Base-by-base conservation (phyloP, 30 jellyfish, hydroid and myxozoan species). In the Cassiopea andromeda region DNA sequence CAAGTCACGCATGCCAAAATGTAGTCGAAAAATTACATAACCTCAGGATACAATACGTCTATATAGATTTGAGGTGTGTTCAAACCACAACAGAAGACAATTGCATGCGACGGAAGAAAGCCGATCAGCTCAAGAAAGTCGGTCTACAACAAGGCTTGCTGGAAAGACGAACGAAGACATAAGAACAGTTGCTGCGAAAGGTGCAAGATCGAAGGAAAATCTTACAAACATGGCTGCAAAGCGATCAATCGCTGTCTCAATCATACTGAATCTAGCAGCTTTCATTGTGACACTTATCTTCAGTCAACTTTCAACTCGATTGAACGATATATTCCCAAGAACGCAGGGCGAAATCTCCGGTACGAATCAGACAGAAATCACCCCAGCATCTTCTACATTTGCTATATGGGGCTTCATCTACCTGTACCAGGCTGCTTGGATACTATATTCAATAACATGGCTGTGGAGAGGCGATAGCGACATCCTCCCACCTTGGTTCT, bases 331-430 rank as follows among this genome's bases (percentile, higher is more conserved):
- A 4, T 94, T 94, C 81, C 97, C 98, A 47, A 75, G 61, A 9
- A 38, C 85, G 3, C 75, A 85, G 57, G 84, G 90, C 18, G 93
- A 83, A 15, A 85, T 89, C 2, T 80, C 97, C 4, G 85, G 77
- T 7, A 54, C 46, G 1, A 57, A 60, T 80, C 85, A 73, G 12
- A 70, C 92, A 47, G 96, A 94, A 71, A 75, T 94, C 15, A 89
- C 97, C 50, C 98, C 98, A 8, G 92, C 93, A 45, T 85, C 93
- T 10, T 75, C 97, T 10, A 90, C 97, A 4, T 94, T 94, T 72
- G 83, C 94, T 7, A 79, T 94, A 9, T 94, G 98, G 98, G 96
- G 96, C 27, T 85, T 90, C 89, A 90, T 94, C 19, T 89, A 82
- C 92, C 71, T 79, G 38, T 89, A 82, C 75, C 97, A 94, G 59